phyloP scores from a whole-genome alignment of 2,113 vertebrate genomes.

The Dryoscopus gambensis region DNA sequence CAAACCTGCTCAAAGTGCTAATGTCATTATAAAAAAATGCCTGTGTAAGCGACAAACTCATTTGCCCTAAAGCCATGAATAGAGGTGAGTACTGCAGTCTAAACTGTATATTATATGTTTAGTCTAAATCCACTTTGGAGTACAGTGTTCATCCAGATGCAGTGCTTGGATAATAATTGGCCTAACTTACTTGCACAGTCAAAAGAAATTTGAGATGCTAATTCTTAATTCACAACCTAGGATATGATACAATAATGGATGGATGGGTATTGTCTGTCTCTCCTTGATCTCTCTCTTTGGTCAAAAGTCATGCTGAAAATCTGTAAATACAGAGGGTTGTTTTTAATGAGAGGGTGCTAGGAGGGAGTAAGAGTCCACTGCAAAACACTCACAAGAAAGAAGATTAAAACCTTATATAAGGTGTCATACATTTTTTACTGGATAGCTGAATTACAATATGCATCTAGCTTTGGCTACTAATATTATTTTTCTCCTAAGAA shows the following conservation, averaged over 20 bases:
- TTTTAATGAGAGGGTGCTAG: neutral
- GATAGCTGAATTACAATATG: neutral
- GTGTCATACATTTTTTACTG: neutral
- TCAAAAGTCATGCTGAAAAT: neutral
- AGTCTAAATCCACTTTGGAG: neutral
- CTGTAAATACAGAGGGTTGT: neutral
- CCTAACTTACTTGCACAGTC: neutral
- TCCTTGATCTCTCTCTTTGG: neutral
- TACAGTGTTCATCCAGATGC: neutral
- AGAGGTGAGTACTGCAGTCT: neutral
- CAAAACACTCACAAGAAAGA: neutral
- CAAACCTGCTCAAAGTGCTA: neutral
- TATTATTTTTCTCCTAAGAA: neutral
- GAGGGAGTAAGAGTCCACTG: neutral
- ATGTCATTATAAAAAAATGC: neutral
- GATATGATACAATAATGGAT: neutral
- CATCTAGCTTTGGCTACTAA: neutral
- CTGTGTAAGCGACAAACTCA: neutral
- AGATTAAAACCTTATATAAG: neutral
- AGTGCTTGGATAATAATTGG: neutral
- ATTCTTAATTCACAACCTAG: neutral
- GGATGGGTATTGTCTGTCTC: neutral
- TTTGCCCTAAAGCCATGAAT: neutral
- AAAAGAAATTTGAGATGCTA: neutral
- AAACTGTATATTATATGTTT: neutral